Percentiles rank a stretch among this genome's conserved stretches.
Conservation (phyloP, 2,113 vertebrate genomes). For the Jacana jacana region DNA sequence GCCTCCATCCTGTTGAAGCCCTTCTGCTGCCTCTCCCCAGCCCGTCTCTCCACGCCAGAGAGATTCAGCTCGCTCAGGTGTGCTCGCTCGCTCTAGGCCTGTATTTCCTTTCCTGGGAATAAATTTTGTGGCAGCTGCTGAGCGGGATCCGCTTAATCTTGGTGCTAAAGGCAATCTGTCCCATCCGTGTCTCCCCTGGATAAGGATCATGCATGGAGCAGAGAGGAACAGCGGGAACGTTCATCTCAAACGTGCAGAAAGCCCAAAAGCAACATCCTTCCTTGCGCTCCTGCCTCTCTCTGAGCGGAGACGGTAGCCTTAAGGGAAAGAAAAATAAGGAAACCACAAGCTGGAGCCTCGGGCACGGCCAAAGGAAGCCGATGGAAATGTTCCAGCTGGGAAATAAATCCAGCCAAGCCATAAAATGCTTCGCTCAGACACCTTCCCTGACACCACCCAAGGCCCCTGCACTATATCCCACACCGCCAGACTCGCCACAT, state of each 20-base stretch:
- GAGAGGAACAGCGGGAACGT: neutral
- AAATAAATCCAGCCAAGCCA: slow-evolving; percentile 27
- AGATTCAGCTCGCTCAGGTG: neutral
- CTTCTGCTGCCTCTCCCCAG: neutral
- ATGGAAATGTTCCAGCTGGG: slow-evolving; percentile 46
- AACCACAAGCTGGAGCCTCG: slow-evolving; percentile 12
- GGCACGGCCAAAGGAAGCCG: neutral
- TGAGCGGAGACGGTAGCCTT: neutral
- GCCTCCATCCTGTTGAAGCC: neutral
- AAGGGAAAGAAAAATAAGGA: slow-evolving; percentile 16
- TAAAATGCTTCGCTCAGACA: slow-evolving; percentile 30
- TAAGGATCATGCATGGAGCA: rapidly evolving
- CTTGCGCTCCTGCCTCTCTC: neutral
- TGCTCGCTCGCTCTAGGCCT: neutral
- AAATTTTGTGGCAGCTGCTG: neutral
- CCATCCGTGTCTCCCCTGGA: neutral
- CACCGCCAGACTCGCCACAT: neutral
- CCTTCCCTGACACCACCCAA: neutral
- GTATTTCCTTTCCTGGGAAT: neutral
- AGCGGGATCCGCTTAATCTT: neutral
- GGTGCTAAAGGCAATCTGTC: neutral
- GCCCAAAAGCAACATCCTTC: neutral
- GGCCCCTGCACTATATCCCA: neutral
- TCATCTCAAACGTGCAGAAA: neutral
- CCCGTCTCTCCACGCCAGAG: rapidly evolving